Conservation (phyloP, 2,113 vertebrate species). For the Menura novaehollandiae region DNA sequence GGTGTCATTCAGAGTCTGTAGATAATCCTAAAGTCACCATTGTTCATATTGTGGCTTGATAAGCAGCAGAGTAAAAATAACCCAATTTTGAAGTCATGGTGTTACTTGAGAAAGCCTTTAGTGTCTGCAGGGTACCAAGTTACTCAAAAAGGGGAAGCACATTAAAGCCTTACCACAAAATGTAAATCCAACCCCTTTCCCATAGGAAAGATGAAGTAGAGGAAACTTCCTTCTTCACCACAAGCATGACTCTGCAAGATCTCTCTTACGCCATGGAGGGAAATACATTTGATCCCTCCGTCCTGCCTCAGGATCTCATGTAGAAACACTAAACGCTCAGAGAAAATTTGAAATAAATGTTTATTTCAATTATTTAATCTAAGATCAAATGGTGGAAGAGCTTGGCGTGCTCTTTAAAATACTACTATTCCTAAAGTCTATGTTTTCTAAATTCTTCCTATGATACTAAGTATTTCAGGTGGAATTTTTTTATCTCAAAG, state of each 20-base stretch:
- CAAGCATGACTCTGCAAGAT: neutral
- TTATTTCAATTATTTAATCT: neutral
- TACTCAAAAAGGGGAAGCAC: neutral
- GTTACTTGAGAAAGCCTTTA: neutral
- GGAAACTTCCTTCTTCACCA: neutral
- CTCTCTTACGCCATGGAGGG: neutral
- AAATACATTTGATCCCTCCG: neutral
- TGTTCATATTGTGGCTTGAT: neutral
- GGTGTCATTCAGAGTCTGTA: neutral
- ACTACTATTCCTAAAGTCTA: neutral
- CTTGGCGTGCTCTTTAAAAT: neutral
- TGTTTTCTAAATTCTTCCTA: neutral
- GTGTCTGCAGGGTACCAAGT: neutral
- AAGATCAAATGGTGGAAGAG: neutral
- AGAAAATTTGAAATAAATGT: neutral
- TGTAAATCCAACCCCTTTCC: neutral
- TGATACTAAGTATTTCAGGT: neutral
- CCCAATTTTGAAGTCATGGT: neutral
- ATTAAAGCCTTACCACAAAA: neutral
- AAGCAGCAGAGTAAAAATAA: conserved; percentile 22
- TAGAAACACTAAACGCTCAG: neutral
- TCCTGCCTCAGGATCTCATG: neutral
- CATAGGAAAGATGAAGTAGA: neutral
- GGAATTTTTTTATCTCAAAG: neutral
- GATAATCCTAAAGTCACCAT: neutral